A percentile compares a stretch with the other conserved stretches of the same genome.
phyloP scores from a whole-genome alignment of 2,113 vertebrate species.

The Podarcis raffonei region DNA sequence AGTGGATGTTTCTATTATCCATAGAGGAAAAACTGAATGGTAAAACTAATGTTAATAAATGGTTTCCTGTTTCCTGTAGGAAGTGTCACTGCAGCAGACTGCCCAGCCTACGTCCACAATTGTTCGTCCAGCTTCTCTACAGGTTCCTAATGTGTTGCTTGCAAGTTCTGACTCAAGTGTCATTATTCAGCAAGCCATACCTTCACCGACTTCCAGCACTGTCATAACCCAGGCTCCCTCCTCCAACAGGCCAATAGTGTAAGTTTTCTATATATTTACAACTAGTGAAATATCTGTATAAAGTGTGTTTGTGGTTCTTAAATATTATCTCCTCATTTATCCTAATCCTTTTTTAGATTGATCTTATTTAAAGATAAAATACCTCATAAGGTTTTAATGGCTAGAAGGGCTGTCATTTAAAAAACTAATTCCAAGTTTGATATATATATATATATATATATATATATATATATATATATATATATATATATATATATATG shows the following conservation, averaged over 20 bases:
- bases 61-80: slow-evolving; percentile 77
- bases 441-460: not conserved
- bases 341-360: not conserved
- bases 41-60: not conserved
- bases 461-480: not conserved
- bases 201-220: slow-evolving; percentile 98
- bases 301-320: slow-evolving; percentile 13
- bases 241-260: slow-evolving; percentile 97
- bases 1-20: too few relatives aligned
- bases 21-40: not conserved
- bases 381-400: not conserved
- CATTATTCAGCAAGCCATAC: slow-evolving; percentile 98
- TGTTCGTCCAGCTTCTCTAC: slow-evolving; percentile 96
- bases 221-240: slow-evolving; percentile 98
- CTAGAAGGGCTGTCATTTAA: not conserved
- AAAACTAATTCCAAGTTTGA: not conserved
- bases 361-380: slow-evolving; percentile 19
- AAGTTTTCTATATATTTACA: slow-evolving; percentile 79
- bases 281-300: slow-evolving; percentile 17
- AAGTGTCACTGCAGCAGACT: slow-evolving; percentile 91
- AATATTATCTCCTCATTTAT: slow-evolving; percentile 7
- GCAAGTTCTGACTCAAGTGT: slow-evolving; percentile 96
- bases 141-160: slow-evolving; percentile 97
- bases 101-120: slow-evolving; percentile 95
- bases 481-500: not conserved